Evolutionary conservation across 2,888 invertebrate species (phyloP).

Genomic region (Leptinotarsa haldemani): DNA sequence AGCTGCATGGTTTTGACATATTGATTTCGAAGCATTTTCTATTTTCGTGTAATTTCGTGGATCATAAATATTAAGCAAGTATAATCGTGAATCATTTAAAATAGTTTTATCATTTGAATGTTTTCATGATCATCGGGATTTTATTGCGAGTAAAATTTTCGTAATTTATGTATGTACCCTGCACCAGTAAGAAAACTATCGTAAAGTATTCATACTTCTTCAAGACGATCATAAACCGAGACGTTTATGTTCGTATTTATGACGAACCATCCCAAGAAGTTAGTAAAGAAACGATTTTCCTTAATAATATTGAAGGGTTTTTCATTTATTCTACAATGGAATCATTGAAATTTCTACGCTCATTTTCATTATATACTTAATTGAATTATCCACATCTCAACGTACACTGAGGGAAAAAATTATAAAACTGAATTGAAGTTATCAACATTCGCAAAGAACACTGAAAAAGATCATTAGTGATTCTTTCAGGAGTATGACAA

Average conservation of each 20-base stretch:
- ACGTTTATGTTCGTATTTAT: background rate
- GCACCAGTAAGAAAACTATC: background rate
- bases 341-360: no score
- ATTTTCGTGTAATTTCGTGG: background rate
- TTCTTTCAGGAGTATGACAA: no score
- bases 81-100: background rate
- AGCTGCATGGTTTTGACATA: no score
- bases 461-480: no score
- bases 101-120: background rate
- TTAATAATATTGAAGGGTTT: background rate
- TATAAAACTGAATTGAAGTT: no score
- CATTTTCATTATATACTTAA: no score
- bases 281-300: background rate
- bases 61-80: background rate
- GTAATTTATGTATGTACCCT: conserved; percentile 3
- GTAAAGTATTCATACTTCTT: conserved; percentile 4
- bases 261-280: background rate
- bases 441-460: no score
- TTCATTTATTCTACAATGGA: no score
- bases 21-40: no score
- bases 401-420: no score
- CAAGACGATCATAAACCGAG: conserved; percentile 7
- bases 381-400: no score
- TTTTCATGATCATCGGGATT: conserved; percentile 21
- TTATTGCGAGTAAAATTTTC: conserved; percentile 9